Evolutionary conservation across 2,888 invertebrate genomes (phyloP), one percentile per base, ranked within the genome.

Genomic region (Macroteleia sp.): DNA sequence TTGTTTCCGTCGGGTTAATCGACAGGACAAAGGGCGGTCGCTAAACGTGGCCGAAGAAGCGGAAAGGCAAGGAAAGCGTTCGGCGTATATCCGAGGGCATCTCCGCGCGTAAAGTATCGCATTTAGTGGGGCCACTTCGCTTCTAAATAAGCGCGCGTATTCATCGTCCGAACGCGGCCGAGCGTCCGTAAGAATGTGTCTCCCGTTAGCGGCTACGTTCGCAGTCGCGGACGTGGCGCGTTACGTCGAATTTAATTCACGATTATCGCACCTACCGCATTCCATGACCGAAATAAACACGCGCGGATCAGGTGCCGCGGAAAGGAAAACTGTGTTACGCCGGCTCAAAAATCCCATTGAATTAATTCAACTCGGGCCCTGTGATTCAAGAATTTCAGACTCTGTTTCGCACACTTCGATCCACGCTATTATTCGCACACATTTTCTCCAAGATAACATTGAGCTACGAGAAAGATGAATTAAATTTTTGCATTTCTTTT

Each of bases 141-240:
- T 64, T 56, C 74, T 73, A 79, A 75, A 64, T 78, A 78, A 66
- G 69, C 74, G 70, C 62, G 61, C 66, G 41, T 66, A 70, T 66
- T 66, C 69, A 61, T 73, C n/a, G n/a, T n/a, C n/a, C n/a, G n/a
- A n/a, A n/a, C n/a, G n/a, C n/a, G n/a, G n/a, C n/a, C n/a, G n/a
- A n/a, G n/a, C n/a, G n/a, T n/a, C n/a, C n/a, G n/a, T n/a, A n/a
- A n/a, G n/a, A n/a, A n/a, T n/a, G n/a, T n/a, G n/a, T 85, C 84
- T 48, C 80, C 82, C 80, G 73, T 73, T 77, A 64, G 78, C 80
- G 62, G 34, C n/a, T n/a, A n/a, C n/a, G n/a, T n/a, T n/a, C n/a
- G n/a, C n/a, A n/a, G 79, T 54, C 67, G 64, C 56, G 14, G 36
- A 56, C 61, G 12, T 12, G 32, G 44, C 75, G 61, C 62, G 62